Percentiles rank a stretch among this genome's conserved stretches.
These are phyloP conservation scores for Mantis religiosa DNA, from an alignment of 2,888 invertebrate species.

Conservation along the genomic window DNA sequence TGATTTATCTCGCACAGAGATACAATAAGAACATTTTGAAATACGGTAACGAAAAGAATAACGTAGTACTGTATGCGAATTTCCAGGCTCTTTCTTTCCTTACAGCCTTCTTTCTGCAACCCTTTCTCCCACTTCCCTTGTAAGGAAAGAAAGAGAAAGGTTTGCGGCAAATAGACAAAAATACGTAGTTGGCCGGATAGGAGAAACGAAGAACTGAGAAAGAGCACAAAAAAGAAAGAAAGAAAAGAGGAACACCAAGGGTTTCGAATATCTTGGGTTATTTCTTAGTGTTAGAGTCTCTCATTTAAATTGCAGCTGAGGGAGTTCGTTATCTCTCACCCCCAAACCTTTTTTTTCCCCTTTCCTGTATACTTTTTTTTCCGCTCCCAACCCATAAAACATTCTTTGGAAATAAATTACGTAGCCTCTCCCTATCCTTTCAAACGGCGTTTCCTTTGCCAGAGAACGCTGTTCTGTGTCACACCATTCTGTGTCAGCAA, in stretches of 20 bases:
- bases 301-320: conserved; percentile 12
- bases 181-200: background rate
- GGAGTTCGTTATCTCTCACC: background rate
- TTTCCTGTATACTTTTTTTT: background rate
- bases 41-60: background rate
- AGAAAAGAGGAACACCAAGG: background rate
- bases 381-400: background rate
- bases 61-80: background rate
- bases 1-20: background rate
- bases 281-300: background rate
- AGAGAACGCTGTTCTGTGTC: background rate
- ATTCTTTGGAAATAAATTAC: background rate
- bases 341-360: background rate
- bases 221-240: no score
- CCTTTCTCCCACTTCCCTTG: background rate
- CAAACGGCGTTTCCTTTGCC: background rate
- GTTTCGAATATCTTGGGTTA: background rate
- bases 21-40: background rate
- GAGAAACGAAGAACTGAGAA: background rate
- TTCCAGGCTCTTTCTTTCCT: background rate
- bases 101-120: background rate
- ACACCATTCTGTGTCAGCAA: background rate
- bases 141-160: background rate
- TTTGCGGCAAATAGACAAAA: background rate
- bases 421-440: background rate